Conservation (phyloP, 2,113 vertebrate species). For the Eclectus roratus region DNA sequence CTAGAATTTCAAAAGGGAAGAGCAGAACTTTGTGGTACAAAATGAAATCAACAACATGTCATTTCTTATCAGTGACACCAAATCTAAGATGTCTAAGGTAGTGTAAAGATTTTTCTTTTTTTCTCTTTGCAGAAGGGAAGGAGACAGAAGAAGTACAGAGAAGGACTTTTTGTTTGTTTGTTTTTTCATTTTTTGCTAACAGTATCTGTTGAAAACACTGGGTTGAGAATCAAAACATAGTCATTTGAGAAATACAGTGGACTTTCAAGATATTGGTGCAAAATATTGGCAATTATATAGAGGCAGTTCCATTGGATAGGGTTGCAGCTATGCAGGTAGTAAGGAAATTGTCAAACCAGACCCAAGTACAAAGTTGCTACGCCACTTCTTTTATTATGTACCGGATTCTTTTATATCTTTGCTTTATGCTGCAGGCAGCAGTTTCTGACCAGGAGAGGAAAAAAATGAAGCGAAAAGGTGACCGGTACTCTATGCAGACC, state of each 20-base stretch:
- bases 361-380: background rate
- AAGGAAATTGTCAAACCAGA: background rate
- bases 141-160: background rate
- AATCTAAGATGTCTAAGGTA: slow-evolving; percentile 98
- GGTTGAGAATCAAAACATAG: background rate
- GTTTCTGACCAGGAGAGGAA: slow-evolving; percentile 95
- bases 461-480: slow-evolving; percentile 92
- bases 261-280: background rate
- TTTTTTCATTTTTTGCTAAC: background rate
- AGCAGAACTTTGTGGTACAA: slow-evolving; percentile 97
- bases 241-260: background rate
- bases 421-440: slow-evolving; percentile 76
- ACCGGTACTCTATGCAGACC: slow-evolving; percentile 91
- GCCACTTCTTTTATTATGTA: background rate
- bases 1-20: slow-evolving; percentile 97
- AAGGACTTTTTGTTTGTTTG: background rate
- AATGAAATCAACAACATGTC: slow-evolving; percentile 99
- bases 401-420: background rate
- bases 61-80: slow-evolving; percentile 94
- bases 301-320: background rate
- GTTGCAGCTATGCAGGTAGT: background rate
- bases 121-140: background rate
- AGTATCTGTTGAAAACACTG: background rate
- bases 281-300: background rate
- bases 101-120: background rate